A percentile compares a stretch with the other conserved stretches of the same genome.
These are phyloP conservation scores for Musca vetustissima DNA, from an alignment of 1,140 invertebrate species.

Conservation along the genomic window DNA sequence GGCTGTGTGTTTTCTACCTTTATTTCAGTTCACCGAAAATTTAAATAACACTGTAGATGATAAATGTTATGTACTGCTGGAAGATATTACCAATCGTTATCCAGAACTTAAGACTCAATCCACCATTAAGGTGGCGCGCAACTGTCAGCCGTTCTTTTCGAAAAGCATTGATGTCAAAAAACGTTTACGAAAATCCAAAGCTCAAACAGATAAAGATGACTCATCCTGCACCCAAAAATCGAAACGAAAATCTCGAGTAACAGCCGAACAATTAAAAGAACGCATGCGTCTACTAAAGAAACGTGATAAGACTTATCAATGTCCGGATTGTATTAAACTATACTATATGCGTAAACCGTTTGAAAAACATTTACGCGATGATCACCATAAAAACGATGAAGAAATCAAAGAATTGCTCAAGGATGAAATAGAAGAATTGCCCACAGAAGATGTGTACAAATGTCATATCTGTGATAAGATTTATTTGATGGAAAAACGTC, in stretches of 20 bases:
- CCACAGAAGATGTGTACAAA: slow-evolving; percentile 49
- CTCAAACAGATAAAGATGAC: slow-evolving; percentile 27
- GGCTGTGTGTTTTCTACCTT: too few species aligned
- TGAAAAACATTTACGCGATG: slow-evolving; percentile 50
- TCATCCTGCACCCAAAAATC: neutral
- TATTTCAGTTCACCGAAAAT: too few species aligned
- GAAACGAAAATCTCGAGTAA: slow-evolving; percentile 43
- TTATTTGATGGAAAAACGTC: slow-evolving; percentile 49
- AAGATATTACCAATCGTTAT: slow-evolving; percentile 23
- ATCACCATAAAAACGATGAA: slow-evolving; percentile 42
- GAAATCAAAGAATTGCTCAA: slow-evolving; percentile 47
- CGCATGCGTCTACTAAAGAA: slow-evolving; percentile 48
- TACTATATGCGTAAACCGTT: slow-evolving; percentile 53
- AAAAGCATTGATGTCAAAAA: slow-evolving; percentile 6
- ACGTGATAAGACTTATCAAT: slow-evolving; percentile 50
- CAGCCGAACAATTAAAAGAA: slow-evolving; percentile 45
- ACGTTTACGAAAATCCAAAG: too few species aligned
- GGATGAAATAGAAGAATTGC: slow-evolving; percentile 35
- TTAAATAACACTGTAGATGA: too few species aligned
- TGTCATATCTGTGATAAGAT: slow-evolving; percentile 50
- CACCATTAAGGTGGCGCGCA: slow-evolving; percentile 20
- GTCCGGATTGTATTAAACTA: slow-evolving; percentile 50
- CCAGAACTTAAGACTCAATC: slow-evolving; percentile 13
- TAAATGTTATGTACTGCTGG: slow-evolving; percentile 24
- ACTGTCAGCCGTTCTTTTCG: neutral